A percentile compares a stretch with the other conserved stretches of the same genome.
phyloP scores from a whole-genome alignment of 2,888 invertebrate genomes.

The Deroplatys truncata region DNA sequence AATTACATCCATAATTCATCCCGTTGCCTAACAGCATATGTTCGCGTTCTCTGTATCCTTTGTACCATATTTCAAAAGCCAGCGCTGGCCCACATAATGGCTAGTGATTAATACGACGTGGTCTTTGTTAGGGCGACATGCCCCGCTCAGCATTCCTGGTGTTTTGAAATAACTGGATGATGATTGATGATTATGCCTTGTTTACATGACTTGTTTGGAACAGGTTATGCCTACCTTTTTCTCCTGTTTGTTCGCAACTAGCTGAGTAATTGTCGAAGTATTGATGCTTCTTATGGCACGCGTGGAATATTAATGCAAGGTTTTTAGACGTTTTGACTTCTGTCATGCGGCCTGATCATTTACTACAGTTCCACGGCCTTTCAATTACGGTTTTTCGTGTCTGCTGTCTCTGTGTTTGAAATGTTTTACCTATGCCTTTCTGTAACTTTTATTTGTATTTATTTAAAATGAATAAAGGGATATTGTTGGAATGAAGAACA shows the following conservation, averaged over 20 bases:
- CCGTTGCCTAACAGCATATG: background rate
- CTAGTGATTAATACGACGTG: background rate
- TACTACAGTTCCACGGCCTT: no score
- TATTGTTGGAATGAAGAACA: no score
- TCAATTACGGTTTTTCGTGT: no score
- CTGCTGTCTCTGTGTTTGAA: no score
- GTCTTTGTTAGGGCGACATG: background rate
- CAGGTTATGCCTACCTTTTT: background rate
- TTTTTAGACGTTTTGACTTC: no score
- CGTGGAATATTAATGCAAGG: no score
- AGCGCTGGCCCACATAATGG: background rate
- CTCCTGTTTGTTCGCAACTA: background rate
- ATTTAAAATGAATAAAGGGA: no score
- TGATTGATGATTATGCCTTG: background rate
- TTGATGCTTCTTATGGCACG: background rate
- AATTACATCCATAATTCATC: background rate
- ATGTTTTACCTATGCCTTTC: no score
- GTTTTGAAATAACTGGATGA: background rate
- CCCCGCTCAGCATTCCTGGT: background rate
- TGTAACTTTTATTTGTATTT: no score
- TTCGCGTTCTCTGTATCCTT: background rate
- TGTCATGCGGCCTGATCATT: no score
- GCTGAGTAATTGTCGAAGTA: background rate
- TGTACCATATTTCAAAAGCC: background rate
- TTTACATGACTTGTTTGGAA: background rate